A percentile compares a stretch with the other conserved stretches of the same genome.
Evolutionary conservation across 1,140 invertebrate species (phyloP).

Genomic region (Augochlora pura): DNA sequence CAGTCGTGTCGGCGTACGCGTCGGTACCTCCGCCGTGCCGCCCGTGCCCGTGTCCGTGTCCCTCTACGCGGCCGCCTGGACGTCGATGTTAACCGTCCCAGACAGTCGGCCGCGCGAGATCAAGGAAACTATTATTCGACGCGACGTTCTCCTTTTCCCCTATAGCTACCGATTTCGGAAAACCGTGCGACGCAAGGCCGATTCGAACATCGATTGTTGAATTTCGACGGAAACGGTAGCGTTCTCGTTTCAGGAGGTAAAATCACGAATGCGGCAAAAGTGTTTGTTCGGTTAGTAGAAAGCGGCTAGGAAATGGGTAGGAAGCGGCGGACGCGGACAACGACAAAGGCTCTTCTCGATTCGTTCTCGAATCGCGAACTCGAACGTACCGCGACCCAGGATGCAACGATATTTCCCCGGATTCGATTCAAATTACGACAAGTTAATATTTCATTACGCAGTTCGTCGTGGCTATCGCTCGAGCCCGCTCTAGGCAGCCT

Average conservation of each 20-base stretch:
- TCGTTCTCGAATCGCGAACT: too few species aligned
- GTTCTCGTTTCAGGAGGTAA: too few species aligned
- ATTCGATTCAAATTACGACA: slow-evolving; percentile 61
- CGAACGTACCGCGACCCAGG: slow-evolving; percentile 7
- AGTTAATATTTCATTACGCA: slow-evolving; percentile 65
- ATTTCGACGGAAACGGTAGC: too few species aligned
- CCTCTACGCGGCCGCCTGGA: not conserved
- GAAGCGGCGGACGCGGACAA: too few species aligned
- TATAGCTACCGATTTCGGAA: too few species aligned
- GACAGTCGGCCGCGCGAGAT: slow-evolving; percentile 36
- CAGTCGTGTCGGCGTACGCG: slow-evolving; percentile 50
- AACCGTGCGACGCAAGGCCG: not conserved
- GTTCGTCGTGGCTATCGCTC: slow-evolving; percentile 39
- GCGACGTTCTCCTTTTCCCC: not conserved
- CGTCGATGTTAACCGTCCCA: not conserved
- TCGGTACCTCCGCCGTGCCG: slow-evolving; percentile 17
- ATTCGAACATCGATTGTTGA: too few species aligned
- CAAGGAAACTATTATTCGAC: slow-evolving; percentile 24
- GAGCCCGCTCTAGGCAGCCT: not conserved
- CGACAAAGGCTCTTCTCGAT: too few species aligned
- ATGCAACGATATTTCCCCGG: slow-evolving; percentile 27
- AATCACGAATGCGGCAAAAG: too few species aligned
- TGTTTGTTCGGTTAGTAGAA: too few species aligned
- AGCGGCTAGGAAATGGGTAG: too few species aligned
- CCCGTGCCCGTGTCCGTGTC: not conserved